Conservation (phyloP, 2,888 invertebrate genomes). For the Metellina segmentata region DNA sequence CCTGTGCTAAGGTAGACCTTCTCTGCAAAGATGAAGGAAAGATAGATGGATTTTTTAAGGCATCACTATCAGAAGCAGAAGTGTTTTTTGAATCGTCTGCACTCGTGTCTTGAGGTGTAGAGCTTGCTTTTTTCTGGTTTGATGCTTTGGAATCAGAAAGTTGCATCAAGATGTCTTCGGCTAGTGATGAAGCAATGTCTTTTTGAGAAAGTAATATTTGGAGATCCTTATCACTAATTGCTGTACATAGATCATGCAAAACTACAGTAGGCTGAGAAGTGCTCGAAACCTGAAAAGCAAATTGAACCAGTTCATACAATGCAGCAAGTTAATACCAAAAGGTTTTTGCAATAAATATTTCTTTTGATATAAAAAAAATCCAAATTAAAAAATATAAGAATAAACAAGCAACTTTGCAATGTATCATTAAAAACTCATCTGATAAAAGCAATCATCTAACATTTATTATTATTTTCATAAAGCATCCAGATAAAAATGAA, state of each 20-base stretch:
- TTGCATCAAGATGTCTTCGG: slow-evolving; percentile 93
- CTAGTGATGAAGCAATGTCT: slow-evolving; percentile 88
- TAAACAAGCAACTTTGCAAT: too few species aligned
- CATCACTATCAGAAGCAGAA: slow-evolving; percentile 42
- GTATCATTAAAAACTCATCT: too few species aligned
- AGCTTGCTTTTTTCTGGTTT: slow-evolving; percentile 19
- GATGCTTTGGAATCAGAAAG: slow-evolving; percentile 83
- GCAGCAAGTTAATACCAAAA: too few species aligned
- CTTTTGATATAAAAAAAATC: too few species aligned
- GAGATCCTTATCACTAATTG: slow-evolving; percentile 87
- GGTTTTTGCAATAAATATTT: too few species aligned
- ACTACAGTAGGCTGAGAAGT: slow-evolving; percentile 71
- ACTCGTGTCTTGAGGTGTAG: neutral
- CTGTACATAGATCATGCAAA: slow-evolving; percentile 59
- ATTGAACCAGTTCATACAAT: too few species aligned
- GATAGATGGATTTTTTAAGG: slow-evolving; percentile 53
- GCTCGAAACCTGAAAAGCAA: slow-evolving; percentile 57
- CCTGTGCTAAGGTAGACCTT: slow-evolving; percentile 33
- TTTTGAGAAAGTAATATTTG: slow-evolving; percentile 88
- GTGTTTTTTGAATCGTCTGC: slow-evolving; percentile 33
- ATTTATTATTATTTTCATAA: too few species aligned
- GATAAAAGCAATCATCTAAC: too few species aligned
- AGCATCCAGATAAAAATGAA: too few species aligned
- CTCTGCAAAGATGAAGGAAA: slow-evolving; percentile 46
- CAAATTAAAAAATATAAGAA: too few species aligned